Percentiles rank a stretch among this genome's conserved stretches.
phyloP scores from a whole-genome alignment of 2,797 vertebrate species.

The Xiphorhynchus erythropygius region DNA sequence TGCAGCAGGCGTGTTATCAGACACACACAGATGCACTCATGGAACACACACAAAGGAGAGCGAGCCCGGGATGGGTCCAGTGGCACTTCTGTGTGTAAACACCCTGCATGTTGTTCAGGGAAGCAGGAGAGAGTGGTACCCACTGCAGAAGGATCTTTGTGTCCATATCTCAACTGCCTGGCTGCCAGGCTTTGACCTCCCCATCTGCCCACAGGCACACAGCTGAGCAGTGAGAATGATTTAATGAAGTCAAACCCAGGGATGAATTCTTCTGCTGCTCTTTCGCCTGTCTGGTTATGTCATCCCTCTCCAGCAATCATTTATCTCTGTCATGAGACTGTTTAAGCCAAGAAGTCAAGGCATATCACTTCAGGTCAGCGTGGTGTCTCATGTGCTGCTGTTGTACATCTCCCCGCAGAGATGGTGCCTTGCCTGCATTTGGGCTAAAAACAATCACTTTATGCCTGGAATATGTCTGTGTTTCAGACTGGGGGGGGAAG shows the following conservation, averaged over 20 bases:
- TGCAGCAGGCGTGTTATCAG: constrained; percentile 2
- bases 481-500: background rate
- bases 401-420: background rate
- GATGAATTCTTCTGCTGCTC: background rate
- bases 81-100: background rate
- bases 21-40: background rate
- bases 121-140: background rate
- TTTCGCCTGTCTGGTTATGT: background rate
- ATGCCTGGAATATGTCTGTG: background rate
- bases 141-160: background rate
- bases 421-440: background rate
- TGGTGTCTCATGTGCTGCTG: background rate
- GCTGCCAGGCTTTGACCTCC: background rate
- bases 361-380: background rate
- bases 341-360: background rate
- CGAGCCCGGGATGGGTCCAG: background rate
- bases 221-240: background rate
- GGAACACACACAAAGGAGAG: background rate
- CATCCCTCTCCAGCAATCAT: background rate
- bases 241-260: background rate
- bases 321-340: background rate
- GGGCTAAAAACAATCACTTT: background rate
- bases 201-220: background rate
- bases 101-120: background rate
- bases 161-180: background rate